Percentiles rank a stretch among this genome's conserved stretches.
These are phyloP conservation scores for Megalonaias nervosa DNA, from an alignment of 1,140 invertebrate genomes.

Conservation along the genomic window DNA sequence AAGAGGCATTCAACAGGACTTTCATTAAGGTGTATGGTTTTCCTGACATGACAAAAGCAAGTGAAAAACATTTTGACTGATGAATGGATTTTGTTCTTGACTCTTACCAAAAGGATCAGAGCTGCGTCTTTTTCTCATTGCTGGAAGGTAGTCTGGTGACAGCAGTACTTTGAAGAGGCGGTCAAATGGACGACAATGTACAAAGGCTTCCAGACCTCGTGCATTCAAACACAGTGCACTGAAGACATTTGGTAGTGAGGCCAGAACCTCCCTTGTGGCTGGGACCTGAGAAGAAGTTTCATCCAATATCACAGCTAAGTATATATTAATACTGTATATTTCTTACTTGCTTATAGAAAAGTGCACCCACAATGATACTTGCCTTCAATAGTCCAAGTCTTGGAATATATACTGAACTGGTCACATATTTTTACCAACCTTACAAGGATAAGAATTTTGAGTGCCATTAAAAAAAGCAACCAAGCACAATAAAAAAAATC, in stretches of 20 bases:
- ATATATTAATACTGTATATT: too few relatives aligned
- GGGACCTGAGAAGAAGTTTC: slow-evolving; percentile 77
- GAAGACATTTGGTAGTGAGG: slow-evolving; percentile 92
- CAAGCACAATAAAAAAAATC: too few relatives aligned
- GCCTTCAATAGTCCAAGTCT: too few relatives aligned
- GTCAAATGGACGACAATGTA: slow-evolving; percentile 88
- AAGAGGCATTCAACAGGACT: too few relatives aligned
- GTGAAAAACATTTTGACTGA: neutral
- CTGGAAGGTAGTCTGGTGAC: slow-evolving; percentile 87
- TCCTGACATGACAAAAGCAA: too few relatives aligned
- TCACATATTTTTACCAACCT: too few relatives aligned
- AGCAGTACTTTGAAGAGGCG: slow-evolving; percentile 84
- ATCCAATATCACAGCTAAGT: neutral
- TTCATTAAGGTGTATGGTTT: too few relatives aligned
- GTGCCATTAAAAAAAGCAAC: too few relatives aligned
- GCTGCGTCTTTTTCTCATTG: slow-evolving; percentile 87
- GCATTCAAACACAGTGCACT: slow-evolving; percentile 91
- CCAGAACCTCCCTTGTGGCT: slow-evolving; percentile 89
- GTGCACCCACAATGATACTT: too few relatives aligned
- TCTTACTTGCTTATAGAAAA: too few relatives aligned
- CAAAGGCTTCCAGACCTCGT: slow-evolving; percentile 86
- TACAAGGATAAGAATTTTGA: too few relatives aligned
- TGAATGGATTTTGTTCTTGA: neutral
- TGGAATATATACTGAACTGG: too few relatives aligned
- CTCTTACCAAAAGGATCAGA: slow-evolving; percentile 82